Base-by-base conservation (phyloP, 1,140 invertebrate genomes). In the Uloborus diversus region DNA sequence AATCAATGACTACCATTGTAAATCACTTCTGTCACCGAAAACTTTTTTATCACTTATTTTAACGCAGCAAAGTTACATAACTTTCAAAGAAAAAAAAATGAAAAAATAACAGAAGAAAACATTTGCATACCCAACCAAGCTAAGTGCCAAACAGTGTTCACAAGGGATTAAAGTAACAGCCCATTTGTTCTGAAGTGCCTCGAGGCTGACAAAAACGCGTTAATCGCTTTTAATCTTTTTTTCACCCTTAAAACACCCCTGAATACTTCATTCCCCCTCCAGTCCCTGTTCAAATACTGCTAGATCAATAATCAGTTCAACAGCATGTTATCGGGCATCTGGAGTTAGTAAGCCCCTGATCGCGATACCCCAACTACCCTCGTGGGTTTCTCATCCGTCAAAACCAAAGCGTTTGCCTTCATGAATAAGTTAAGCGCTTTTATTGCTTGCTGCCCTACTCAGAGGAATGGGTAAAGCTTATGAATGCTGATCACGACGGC, bases 381-480 rank as follows among this genome's bases (percentile, higher is more conserved):
- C 2, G 37, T 62, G 35, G 57, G 2, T 42, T 42, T 64, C 61
- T 64, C 61, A 37, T 64, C 61, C 33, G 61, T 64, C 61, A 64
- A 64, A 64, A 64, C 33, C 61, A 64, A 64, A 64, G 61, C 32
- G 33, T 62, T 64, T 64, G 35, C 65, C 47, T 47, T 37, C 4
- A 68, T 68, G 65, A 68, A 68, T 68, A 68, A 68, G 65, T 68
- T 68, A 53, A 51, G 25, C 28, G 37, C 28, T 51, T 68, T 53
- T 68, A 68, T 51, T 68, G 27, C 65, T 13, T 17, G 33, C 14
- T 13, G 27, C 14, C 57, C 57, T 30, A 11, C n/a, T 37, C 32
- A 42, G 17, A 20, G 30, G 32, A 64, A 23, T 64, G 61, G 23
- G 42, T 32, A 28, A 7, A 33, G 62, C 27, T 33, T 51, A 68